Evolutionary conservation across 2,888 invertebrate genomes (phyloP), one percentile per base, ranked within the genome.

Genomic region (Eupithecia pulchellata): DNA sequence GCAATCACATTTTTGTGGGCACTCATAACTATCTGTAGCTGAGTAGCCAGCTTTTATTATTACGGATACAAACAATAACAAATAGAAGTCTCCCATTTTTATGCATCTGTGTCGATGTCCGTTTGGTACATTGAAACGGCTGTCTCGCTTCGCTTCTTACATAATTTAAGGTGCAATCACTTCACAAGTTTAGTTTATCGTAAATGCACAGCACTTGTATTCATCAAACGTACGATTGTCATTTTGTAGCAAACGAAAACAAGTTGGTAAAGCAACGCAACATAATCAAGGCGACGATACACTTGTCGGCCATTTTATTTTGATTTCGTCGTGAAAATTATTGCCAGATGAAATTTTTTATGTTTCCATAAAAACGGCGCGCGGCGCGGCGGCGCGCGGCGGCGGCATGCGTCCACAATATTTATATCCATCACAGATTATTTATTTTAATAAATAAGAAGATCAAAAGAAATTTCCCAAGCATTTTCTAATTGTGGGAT

Each of bases 1-100:
- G 89, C 97, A 97, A 83, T 94, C 95, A 90, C 97, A 98, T 87
- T 94, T 94, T 81, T 95, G 94, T 69, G 97, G 96, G 85, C 97
- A 97, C 84, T 93, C 93, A 84, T 91, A 85, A 80, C 79, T 90
- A 85, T 91, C 91, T 80, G 87, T 87, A 79, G 86, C 85, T 69
- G 82, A 77, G 61, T 82, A 84, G 84, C 85, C 84, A 80, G 89
- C 77, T 77, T 88, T 78, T 79, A 87, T 77, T 75, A 88, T 78
- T 82, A 91, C 80, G 79, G 87, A 83, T 82, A 88, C 84, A 85
- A 90, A 89, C 89, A 91, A 90, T 84, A 93, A 87, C 86, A 93
- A 89, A 86, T 89, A 88, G 86, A 86, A 86, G 89, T 89, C 89
- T 89, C 90, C 92, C 94, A 94, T 94, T 91, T 93, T 94, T 88